phyloP scores from a whole-genome alignment of 2,797 vertebrate genomes.

The Telmatherina bonti region DNA sequence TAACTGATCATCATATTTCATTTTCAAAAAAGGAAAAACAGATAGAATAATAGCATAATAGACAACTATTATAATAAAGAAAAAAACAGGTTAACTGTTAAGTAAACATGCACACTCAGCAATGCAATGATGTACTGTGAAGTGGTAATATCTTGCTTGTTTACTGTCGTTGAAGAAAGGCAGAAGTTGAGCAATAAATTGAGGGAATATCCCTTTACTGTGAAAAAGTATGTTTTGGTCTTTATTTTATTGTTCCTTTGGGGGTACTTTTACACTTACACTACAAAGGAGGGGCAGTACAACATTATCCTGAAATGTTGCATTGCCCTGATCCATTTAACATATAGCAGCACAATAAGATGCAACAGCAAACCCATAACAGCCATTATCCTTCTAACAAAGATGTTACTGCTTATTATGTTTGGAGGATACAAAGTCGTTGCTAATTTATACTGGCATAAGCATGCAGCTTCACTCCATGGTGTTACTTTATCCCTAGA shows the following conservation, averaged over 20 bases:
- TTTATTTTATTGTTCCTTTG: conserved; percentile 63
- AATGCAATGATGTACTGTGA: neutral
- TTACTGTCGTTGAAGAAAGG: conserved; percentile 31
- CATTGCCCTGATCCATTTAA: conserved; percentile 61
- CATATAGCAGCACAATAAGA: conserved; percentile 61
- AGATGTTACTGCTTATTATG: conserved; percentile 61
- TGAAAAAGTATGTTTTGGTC: conserved; percentile 42
- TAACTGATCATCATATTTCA: too few species aligned
- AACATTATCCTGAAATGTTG: conserved; percentile 60
- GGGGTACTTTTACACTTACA: conserved; percentile 58
- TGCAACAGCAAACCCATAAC: conserved; percentile 55
- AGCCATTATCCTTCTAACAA: conserved; percentile 72
- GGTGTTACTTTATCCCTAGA: conserved; percentile 56
- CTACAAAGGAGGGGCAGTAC: conserved; percentile 70
- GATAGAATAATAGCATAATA: too few species aligned
- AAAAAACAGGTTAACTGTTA: too few species aligned
- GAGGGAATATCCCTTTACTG: conserved; percentile 27
- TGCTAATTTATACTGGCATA: conserved; percentile 68
- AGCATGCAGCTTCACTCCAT: conserved; percentile 63
- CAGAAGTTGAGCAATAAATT: conserved; percentile 47
- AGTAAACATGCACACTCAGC: too few species aligned
- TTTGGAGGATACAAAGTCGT: conserved; percentile 57
- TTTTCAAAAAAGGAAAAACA: too few species aligned
- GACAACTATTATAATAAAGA: too few species aligned
- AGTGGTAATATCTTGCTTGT: conserved; percentile 19